These are phyloP conservation scores for Trichonephila clavipes DNA, from an alignment of 1,140 invertebrate species.

Conservation along the genomic window DNA sequence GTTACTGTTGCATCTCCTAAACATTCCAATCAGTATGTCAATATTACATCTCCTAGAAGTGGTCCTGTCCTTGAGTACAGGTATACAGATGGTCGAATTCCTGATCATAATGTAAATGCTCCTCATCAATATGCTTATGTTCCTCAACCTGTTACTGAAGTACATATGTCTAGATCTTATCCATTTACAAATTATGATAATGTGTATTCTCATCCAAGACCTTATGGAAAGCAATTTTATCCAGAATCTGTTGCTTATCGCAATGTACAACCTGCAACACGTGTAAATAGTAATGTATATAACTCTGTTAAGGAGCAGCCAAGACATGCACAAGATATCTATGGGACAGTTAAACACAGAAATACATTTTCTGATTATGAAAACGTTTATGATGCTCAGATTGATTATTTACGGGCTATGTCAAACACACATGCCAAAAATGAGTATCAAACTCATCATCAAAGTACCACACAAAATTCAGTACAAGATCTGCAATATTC, in stretches of 20 bases:
- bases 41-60: background rate
- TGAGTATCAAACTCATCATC: slow-evolving; percentile 36
- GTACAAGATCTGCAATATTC: slow-evolving; percentile 62
- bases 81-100: slow-evolving; percentile 15
- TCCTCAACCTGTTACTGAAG: slow-evolving; percentile 50
- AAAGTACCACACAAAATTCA: slow-evolving; percentile 23
- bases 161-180: slow-evolving; percentile 68
- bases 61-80: slow-evolving; percentile 24
- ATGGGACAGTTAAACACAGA: slow-evolving; percentile 44
- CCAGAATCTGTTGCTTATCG: slow-evolving; percentile 61
- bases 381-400: slow-evolving; percentile 75
- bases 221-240: slow-evolving; percentile 69
- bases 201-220: slow-evolving; percentile 63
- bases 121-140: slow-evolving; percentile 38
- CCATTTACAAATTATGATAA: slow-evolving; percentile 66
- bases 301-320: slow-evolving; percentile 54
- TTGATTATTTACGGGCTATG: slow-evolving; percentile 34
- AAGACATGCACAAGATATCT: slow-evolving; percentile 34
- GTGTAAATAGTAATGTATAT: slow-evolving; percentile 46
- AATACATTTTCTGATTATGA: slow-evolving; percentile 71
- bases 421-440: background rate
- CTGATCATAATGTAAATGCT: slow-evolving; percentile 24
- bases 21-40: slow-evolving; percentile 47
- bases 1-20: slow-evolving; percentile 77
- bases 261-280: slow-evolving; percentile 52